These are phyloP conservation scores for crab-eating macaque (Macaca fascicularis) DNA, from an alignment of 2,113 vertebrate species.

Conservation along the genomic window T2T-MFA8v1.1 NC_088386.1:102147001-102147500, in stretches of 20 bases:
- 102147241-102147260: not conserved
- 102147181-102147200: not conserved
- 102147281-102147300: not conserved
- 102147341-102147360: not conserved
- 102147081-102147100: not conserved
- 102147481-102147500: not conserved
- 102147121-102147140: not conserved
- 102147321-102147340: not conserved
- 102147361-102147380: slow-evolving; percentile 27
- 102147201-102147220: not conserved
- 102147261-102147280: not conserved
- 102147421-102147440: not conserved
- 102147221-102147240: not conserved
- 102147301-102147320: not conserved
- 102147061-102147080: not conserved
- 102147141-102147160: not conserved
- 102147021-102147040: not conserved
- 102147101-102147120: not conserved
- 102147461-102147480: slow-evolving; percentile 35
- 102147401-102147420: slow-evolving; percentile 13
- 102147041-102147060: not conserved
- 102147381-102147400: slow-evolving; percentile 2
- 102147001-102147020: not conserved
- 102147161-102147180: not conserved
- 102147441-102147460: not conserved